phyloP scores from a whole-genome alignment of 2,888 invertebrate genomes.

The Mystacides longicornis region DNA sequence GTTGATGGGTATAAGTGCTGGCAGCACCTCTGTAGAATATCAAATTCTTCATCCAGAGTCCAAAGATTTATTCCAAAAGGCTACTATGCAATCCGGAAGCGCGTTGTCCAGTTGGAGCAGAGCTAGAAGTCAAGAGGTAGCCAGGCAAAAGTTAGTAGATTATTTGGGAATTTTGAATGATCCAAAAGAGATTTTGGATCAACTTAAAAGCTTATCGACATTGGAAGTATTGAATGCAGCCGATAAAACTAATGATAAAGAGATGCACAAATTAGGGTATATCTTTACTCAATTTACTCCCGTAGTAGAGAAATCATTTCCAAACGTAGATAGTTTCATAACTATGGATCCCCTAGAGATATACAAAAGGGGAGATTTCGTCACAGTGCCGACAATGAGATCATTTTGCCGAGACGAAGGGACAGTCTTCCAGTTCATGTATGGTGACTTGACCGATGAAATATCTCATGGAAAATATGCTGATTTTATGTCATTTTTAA shows the following conservation, averaged over 20 bases:
- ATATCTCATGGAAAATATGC: not conserved
- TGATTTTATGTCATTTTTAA: slow-evolving; percentile 3
- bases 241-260: not conserved
- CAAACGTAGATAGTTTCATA: slow-evolving; percentile 12
- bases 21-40: slow-evolving; percentile 19
- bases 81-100: slow-evolving; percentile 18
- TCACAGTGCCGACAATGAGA: slow-evolving; percentile 45
- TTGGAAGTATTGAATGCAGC: not conserved
- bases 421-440: slow-evolving; percentile 29
- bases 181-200: not conserved
- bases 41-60: slow-evolving; percentile 18
- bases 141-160: not conserved
- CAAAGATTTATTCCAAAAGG: slow-evolving; percentile 18
- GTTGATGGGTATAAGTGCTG: slow-evolving; percentile 20
- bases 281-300: slow-evolving; percentile 29
- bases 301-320: slow-evolving; percentile 17
- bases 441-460: not conserved
- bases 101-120: slow-evolving; percentile 28
- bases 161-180: not conserved
- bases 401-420: slow-evolving; percentile 52
- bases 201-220: not conserved
- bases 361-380: slow-evolving; percentile 35
- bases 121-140: slow-evolving; percentile 27
- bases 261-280: not conserved
- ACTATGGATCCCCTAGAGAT: slow-evolving; percentile 41